phyloP scores from a whole-genome alignment of 2,113 vertebrate genomes.

The Hassar affinis region DNA sequence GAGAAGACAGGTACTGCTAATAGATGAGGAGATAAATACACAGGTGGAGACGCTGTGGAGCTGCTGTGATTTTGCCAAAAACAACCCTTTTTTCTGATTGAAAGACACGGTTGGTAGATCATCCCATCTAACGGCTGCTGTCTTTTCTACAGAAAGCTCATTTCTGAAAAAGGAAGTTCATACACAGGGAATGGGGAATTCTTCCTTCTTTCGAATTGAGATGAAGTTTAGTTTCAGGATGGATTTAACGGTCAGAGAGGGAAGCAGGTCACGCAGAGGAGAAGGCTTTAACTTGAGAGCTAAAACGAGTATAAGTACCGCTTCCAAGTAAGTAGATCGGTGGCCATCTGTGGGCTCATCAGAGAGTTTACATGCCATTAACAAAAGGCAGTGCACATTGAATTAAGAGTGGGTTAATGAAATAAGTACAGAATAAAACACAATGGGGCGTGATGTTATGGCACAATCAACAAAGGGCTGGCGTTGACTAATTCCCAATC shows the following conservation, averaged over 20 bases:
- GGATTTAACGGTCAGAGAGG: not conserved
- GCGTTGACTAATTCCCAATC: not conserved
- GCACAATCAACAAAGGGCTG: not conserved
- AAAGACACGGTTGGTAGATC: not conserved
- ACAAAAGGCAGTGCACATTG: not conserved
- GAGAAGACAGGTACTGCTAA: constrained; percentile 4
- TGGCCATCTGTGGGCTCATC: constrained; percentile 12
- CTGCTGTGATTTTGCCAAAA: not conserved
- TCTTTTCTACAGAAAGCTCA: not conserved
- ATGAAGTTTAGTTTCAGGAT: not conserved
- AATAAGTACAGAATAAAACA: constrained; percentile 20
- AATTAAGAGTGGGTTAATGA: constrained; percentile 2
- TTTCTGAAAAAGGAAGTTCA: not conserved
- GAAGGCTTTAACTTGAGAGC: not conserved
- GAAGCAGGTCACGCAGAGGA: not conserved
- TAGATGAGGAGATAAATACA: constrained; percentile 1
- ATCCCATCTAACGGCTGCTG: not conserved
- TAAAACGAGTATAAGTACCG: not conserved
- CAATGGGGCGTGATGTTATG: constrained; percentile 1
- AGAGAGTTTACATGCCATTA: not conserved
- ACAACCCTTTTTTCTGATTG: not conserved
- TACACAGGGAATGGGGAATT: not conserved
- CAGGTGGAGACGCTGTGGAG: not conserved
- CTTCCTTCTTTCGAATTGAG: not conserved
- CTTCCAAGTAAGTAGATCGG: not conserved